Evolutionary conservation across 2,888 invertebrate genomes (phyloP).

Genomic region (Urechis unicinctus): DNA sequence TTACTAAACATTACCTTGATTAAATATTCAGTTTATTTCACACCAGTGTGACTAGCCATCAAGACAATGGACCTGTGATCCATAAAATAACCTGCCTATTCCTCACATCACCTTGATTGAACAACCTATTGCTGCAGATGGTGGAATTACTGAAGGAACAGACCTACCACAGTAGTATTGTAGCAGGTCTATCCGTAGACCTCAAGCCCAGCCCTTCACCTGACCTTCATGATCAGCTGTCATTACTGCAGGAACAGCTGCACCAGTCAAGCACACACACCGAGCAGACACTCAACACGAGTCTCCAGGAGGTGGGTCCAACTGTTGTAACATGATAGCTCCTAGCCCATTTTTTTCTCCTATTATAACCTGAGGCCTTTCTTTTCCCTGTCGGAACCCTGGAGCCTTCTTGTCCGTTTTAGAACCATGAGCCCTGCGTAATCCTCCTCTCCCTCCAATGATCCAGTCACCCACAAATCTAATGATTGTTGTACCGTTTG

Average conservation of each 20-base stretch:
- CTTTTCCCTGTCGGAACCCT: too few species aligned
- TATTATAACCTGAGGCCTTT: too few species aligned
- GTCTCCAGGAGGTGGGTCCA: constrained; percentile 19
- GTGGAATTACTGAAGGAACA: constrained; percentile 38
- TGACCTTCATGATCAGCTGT: constrained; percentile 5
- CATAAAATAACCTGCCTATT: too few species aligned
- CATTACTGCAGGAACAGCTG: constrained; percentile 20
- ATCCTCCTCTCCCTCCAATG: too few species aligned
- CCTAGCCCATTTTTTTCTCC: neutral
- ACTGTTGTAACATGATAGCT: neutral
- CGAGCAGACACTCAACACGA: constrained; percentile 8
- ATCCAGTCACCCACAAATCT: too few species aligned
- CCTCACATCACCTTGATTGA: neutral
- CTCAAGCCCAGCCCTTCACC: neutral
- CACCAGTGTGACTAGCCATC: too few species aligned
- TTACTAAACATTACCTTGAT: neutral
- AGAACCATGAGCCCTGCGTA: too few species aligned
- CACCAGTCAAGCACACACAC: constrained; percentile 14
- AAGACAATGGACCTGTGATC: too few species aligned
- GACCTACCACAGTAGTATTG: constrained; percentile 33
- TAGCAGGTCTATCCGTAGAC: constrained; percentile 11
- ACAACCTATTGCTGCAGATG: constrained; percentile 25
- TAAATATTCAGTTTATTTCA: too few species aligned
- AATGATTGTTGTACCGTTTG: too few species aligned
- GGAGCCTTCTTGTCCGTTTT: too few species aligned